Conservation (phyloP, 92 coral and sea anemone species). For the Chrysogorgia sp. region DNA sequence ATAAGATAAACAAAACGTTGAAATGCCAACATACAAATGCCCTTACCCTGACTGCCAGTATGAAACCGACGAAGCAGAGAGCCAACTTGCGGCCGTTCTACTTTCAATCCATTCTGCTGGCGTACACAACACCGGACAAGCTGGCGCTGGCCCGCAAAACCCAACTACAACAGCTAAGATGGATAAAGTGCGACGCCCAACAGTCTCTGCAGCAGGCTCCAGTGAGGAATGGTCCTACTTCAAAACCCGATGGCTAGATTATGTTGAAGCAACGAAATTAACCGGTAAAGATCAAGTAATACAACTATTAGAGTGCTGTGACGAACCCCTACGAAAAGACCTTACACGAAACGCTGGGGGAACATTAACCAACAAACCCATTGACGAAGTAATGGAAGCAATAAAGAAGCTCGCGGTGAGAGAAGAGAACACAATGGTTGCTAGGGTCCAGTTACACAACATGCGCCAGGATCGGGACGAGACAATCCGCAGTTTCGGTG, state of each 20-base stretch:
- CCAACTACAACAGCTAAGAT: constrained; percentile 35
- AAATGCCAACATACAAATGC: constrained; percentile 52
- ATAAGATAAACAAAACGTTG: constrained; percentile 6
- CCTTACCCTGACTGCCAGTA: constrained; percentile 52
- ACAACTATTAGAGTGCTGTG: constrained; percentile 67
- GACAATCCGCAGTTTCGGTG: constrained; percentile 60
- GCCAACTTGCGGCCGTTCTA: constrained; percentile 60
- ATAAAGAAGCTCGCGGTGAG: constrained; percentile 59
- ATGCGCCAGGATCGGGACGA: constrained; percentile 66
- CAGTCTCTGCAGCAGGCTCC: constrained; percentile 55
- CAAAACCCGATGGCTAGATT: constrained; percentile 60
- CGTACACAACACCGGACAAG: constrained; percentile 34
- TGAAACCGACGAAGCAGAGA: constrained; percentile 35
- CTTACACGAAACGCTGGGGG: constrained; percentile 64
- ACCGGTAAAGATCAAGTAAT: constrained; percentile 59
- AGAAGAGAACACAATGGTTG: constrained; percentile 66
- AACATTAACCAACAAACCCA: constrained; percentile 57
- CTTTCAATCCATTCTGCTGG: constrained; percentile 57
- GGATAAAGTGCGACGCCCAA: constrained; percentile 49
- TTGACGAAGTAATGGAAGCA: no score
- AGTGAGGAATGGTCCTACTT: constrained; percentile 70
- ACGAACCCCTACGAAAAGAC: constrained; percentile 70
- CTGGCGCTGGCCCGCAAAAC: not conserved
- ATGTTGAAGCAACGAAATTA: constrained; percentile 57
- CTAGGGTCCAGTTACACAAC: constrained; percentile 63